A percentile compares a stretch with the other conserved stretches of the same genome.
These are phyloP conservation scores for Philopotamus ludificatus DNA, from an alignment of 1,140 invertebrate genomes.

Conservation along the genomic window DNA sequence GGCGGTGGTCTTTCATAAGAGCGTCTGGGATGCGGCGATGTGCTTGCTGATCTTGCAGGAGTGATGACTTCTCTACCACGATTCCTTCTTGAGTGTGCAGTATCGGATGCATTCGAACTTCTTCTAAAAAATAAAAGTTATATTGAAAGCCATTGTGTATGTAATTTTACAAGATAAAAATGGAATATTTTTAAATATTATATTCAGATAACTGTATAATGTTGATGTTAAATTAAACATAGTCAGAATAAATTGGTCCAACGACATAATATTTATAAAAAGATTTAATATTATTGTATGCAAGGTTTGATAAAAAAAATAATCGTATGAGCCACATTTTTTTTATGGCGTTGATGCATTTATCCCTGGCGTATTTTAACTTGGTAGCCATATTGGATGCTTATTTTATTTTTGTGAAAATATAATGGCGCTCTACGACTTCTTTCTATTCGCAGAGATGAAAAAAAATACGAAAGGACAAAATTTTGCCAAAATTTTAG, in stretches of 20 bases:
- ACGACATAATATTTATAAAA: background rate
- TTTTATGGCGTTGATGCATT: no score
- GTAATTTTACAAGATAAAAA: background rate
- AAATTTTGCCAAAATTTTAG: no score
- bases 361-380: no score
- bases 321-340: no score
- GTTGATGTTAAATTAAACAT: background rate
- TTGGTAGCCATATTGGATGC: no score
- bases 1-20: slow-evolving; percentile 1
- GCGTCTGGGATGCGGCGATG: slow-evolving; percentile 31
- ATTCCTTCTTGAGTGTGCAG: slow-evolving; percentile 43
- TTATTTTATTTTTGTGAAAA: no score
- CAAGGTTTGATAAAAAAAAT: background rate
- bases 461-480: no score
- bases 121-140: slow-evolving; percentile 24
- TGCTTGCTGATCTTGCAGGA: slow-evolving; percentile 32
- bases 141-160: background rate
- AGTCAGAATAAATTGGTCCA: background rate
- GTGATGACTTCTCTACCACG: slow-evolving; percentile 39
- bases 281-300: background rate
- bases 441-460: no score
- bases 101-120: slow-evolving; percentile 49
- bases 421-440: no score
- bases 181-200: background rate
- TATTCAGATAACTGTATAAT: background rate